Evolutionary conservation across 2,113 vertebrate genomes (phyloP).

Genomic region (Desmodus rotundus): DNA sequence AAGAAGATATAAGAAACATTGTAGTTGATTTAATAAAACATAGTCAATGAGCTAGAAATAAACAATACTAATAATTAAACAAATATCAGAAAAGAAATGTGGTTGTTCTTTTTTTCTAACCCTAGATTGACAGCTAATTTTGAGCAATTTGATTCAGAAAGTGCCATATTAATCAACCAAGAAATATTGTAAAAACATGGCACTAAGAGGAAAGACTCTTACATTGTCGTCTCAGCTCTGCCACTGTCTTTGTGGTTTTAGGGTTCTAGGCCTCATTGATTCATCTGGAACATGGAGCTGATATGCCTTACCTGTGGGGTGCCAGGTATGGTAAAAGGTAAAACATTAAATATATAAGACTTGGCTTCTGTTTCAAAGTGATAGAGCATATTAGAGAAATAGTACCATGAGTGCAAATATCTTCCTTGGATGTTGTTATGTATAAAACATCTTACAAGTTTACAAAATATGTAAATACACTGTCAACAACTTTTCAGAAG

Average conservation of each 20-base stretch:
- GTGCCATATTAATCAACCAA: neutral
- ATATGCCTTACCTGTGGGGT: neutral
- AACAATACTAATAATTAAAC: neutral
- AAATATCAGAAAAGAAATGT: neutral
- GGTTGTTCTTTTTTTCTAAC: neutral
- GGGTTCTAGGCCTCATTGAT: neutral
- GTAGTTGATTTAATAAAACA: neutral
- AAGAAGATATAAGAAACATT: too few relatives aligned
- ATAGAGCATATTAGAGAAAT: neutral
- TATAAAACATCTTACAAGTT: neutral
- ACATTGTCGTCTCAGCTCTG: neutral
- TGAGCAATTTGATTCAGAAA: neutral
- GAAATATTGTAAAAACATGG: neutral
- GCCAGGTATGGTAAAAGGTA: neutral
- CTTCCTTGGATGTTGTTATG: neutral
- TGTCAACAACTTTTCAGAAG: neutral
- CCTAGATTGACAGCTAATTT: neutral
- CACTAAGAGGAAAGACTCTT: neutral
- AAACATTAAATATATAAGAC: neutral
- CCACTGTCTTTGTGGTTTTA: neutral
- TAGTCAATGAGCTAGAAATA: neutral
- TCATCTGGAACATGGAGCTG: neutral
- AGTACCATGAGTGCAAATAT: neutral
- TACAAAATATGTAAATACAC: neutral
- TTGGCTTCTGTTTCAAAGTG: neutral